These are phyloP conservation scores for Lordiphosa collinella DNA, from an alignment of 1,140 invertebrate species.

Conservation along the genomic window DNA sequence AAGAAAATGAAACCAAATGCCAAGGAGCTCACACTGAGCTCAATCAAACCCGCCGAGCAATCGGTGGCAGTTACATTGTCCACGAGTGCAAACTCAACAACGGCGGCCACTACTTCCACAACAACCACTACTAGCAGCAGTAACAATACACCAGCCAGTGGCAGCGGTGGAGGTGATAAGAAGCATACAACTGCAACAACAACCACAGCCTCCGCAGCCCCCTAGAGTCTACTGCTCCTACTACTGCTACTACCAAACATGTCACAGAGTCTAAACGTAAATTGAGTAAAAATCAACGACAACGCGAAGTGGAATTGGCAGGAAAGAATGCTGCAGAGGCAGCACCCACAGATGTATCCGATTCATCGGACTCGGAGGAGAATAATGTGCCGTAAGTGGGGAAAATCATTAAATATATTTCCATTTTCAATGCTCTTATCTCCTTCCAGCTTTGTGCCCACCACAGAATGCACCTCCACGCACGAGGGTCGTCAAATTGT, in stretches of 20 bases:
- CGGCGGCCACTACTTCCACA: slow-evolving; percentile 4
- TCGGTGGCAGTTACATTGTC: slow-evolving; percentile 37
- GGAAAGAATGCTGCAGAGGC: slow-evolving; percentile 53
- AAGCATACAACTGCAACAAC: slow-evolving; percentile 7
- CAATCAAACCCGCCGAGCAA: slow-evolving; percentile 62
- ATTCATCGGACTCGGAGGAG: slow-evolving; percentile 90
- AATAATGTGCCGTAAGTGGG: slow-evolving; percentile 81
- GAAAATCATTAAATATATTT: neutral
- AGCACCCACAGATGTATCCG: slow-evolving; percentile 88
- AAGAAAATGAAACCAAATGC: slow-evolving; percentile 74
- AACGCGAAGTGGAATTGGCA: slow-evolving; percentile 46
- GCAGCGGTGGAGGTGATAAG: neutral
- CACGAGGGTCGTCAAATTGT: slow-evolving; percentile 90
- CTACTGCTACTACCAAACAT: slow-evolving; percentile 17
- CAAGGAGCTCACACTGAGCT: slow-evolving; percentile 71
- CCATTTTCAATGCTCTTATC: neutral
- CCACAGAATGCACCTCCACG: slow-evolving; percentile 83
- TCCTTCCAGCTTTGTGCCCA: slow-evolving; percentile 77
- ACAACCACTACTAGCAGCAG: slow-evolving; percentile 12
- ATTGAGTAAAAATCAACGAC: slow-evolving; percentile 56
- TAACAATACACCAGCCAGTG: slow-evolving; percentile 8
- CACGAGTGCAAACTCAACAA: slow-evolving; percentile 1
- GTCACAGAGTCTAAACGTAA: slow-evolving; percentile 60
- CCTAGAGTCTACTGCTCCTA: neutral
- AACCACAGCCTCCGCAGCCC: slow-evolving; percentile 1